Evolutionary conservation across 2,797 vertebrate genomes (phyloP), one percentile per base, ranked within the genome.

Genomic region (Crocidura indochinensis): DNA sequence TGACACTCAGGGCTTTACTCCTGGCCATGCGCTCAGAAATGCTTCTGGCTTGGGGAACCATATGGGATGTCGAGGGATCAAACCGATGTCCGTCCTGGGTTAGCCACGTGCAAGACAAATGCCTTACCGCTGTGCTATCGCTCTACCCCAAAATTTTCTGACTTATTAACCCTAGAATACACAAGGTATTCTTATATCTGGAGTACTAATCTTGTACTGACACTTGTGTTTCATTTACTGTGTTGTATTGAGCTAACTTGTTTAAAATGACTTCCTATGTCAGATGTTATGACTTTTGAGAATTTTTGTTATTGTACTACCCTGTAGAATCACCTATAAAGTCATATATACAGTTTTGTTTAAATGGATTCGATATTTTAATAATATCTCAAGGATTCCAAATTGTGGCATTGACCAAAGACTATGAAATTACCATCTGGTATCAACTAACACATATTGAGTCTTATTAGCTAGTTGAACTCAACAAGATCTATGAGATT

Each of bases 281-380:
- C 38, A 83, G 53, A 67, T 11, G 12, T 10, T n/a, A 2, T 64
- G 29, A 17, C 1, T 74, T 14, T 62, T 87, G 62, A 87, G 22
- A 92, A 31, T 64, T 60, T 93, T 92, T 90, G 56, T 87, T 67
- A 53, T 92, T n/a, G 82, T 7, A 8, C 27, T 38, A 88, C 65
- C 44, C 47, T 47, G 44, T 69, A 62, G 71, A 82, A 62, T 87
- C 90, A 49, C 17, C n/a, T 64, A 15, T 60, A 73, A 24, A 88
- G 26, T 79, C 44, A 76, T 51, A 22, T 22, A 67, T 29, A 60
- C 91, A 85, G 49, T 51, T 82, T 47, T 87, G 26, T 69, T 82
- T 56, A 38, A 86, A 60, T 88, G 77, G 31, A 46, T 31, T 91
- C 46, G 78, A 49, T 22, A 80, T 88, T 69, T 90, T 53, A 73